Conservation (phyloP, 2,888 invertebrate species). For the Mylabris sibirica region DNA sequence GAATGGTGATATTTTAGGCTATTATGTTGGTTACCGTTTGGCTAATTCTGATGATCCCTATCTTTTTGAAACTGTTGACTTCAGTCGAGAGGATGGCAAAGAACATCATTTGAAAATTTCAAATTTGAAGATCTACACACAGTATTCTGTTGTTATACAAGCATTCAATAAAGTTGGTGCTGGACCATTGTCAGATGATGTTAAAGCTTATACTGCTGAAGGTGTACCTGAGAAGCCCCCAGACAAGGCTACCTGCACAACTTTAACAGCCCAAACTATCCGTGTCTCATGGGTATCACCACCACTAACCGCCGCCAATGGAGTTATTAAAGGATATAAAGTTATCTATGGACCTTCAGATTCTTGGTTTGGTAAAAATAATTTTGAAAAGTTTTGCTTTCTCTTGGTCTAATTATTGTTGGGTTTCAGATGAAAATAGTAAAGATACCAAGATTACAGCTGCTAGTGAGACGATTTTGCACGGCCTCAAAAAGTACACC, state of each 20-base stretch:
- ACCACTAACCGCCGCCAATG: slow-evolving; percentile 89
- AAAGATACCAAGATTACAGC: slow-evolving; percentile 91
- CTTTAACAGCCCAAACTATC: slow-evolving; percentile 92
- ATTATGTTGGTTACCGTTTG: slow-evolving; percentile 89
- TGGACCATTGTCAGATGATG: slow-evolving; percentile 89
- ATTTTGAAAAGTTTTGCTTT: neutral
- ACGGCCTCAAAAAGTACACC: slow-evolving; percentile 92
- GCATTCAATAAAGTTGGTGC: slow-evolving; percentile 94
- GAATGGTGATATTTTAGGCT: slow-evolving; percentile 92
- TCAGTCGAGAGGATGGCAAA: slow-evolving; percentile 89
- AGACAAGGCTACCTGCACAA: slow-evolving; percentile 90
- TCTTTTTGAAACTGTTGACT: slow-evolving; percentile 90
- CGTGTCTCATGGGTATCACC: slow-evolving; percentile 95
- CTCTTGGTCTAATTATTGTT: slow-evolving; percentile 21
- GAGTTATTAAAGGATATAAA: slow-evolving; percentile 95
- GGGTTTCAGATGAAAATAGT: slow-evolving; percentile 78
- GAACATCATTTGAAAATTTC: slow-evolving; percentile 78
- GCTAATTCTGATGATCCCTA: slow-evolving; percentile 86
- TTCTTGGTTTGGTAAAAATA: slow-evolving; percentile 83
- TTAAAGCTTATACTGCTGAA: slow-evolving; percentile 92
- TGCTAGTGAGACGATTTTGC: slow-evolving; percentile 92
- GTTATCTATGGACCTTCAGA: slow-evolving; percentile 91
- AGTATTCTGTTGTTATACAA: slow-evolving; percentile 95
- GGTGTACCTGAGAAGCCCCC: slow-evolving; percentile 93
- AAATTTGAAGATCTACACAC: slow-evolving; percentile 82